Conservation (phyloP, 2,888 invertebrate genomes). For the Dynastes maya region DNA sequence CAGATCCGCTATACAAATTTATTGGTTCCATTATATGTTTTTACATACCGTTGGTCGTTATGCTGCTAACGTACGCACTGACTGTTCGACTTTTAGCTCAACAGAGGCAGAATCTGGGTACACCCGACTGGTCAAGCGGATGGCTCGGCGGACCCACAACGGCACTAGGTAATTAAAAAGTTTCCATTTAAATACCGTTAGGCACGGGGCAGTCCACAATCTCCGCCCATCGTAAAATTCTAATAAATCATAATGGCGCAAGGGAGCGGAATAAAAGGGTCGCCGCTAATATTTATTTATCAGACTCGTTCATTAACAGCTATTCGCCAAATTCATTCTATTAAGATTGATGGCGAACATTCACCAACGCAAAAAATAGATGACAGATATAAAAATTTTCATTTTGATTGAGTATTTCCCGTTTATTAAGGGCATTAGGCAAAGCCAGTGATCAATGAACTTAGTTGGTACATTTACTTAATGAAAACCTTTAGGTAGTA, state of each 20-base stretch:
- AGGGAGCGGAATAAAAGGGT: slow-evolving; percentile 36
- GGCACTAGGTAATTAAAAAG: slow-evolving; percentile 54
- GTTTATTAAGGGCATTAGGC: neutral
- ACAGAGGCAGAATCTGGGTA: slow-evolving; percentile 83
- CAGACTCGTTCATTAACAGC: slow-evolving; percentile 33
- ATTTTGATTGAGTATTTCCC: slow-evolving; percentile 19
- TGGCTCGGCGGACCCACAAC: slow-evolving; percentile 77
- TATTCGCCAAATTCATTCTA: slow-evolving; percentile 41
- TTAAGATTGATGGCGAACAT: slow-evolving; percentile 35
- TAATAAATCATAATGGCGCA: slow-evolving; percentile 42
- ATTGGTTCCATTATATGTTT: slow-evolving; percentile 96
- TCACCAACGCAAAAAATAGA: slow-evolving; percentile 14
- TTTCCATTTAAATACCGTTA: slow-evolving; percentile 27
- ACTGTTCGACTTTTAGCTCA: slow-evolving; percentile 90
- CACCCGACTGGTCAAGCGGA: slow-evolving; percentile 82
- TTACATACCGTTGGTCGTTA: slow-evolving; percentile 95
- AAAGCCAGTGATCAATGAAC: neutral
- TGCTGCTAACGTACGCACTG: slow-evolving; percentile 95
- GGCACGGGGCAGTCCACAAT: slow-evolving; percentile 13
- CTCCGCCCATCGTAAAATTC: slow-evolving; percentile 34
- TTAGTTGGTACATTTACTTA: no score
- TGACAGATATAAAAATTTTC: slow-evolving; percentile 7
- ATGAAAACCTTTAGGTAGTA: no score
- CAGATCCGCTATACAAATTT: slow-evolving; percentile 90
- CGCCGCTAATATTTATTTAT: slow-evolving; percentile 41